Conservation (phyloP, 2,888 invertebrate species). For the Thera obeliscata region DNA sequence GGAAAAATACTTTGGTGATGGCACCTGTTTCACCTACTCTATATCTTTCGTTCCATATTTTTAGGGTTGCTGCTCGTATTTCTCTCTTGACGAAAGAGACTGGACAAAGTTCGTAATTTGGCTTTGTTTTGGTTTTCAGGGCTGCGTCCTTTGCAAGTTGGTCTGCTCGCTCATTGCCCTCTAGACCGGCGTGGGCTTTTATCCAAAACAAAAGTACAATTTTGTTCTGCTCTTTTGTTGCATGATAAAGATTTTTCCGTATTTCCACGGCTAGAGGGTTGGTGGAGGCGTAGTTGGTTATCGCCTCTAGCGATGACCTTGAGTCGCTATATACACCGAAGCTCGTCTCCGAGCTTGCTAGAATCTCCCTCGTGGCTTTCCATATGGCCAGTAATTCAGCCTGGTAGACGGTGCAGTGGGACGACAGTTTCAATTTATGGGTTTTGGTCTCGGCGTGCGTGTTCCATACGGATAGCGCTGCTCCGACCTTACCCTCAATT, state of each 20-base stretch:
- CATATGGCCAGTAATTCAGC: slow-evolving; percentile 13
- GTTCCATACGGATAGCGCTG: too few species aligned
- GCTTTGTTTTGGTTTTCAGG: too few species aligned
- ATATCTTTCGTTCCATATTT: too few species aligned
- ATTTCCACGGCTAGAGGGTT: neutral
- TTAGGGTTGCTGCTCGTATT: too few species aligned
- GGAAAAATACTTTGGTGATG: neutral
- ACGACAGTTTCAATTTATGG: slow-evolving; percentile 11
- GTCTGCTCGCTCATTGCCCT: neutral
- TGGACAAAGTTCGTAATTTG: too few species aligned
- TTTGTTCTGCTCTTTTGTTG: neutral
- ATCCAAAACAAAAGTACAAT: neutral
- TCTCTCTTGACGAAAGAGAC: too few species aligned
- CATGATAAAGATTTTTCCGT: neutral
- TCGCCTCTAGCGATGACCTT: neutral
- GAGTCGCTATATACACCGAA: slow-evolving; percentile 1
- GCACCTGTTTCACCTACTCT: neutral
- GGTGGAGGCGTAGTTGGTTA: neutral
- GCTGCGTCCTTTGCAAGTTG: too few species aligned
- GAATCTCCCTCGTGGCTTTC: neutral
- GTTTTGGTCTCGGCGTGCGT: too few species aligned
- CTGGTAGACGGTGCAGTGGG: slow-evolving; percentile 21
- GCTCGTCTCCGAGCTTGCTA: neutral
- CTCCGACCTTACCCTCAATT: too few species aligned
- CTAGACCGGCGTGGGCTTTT: too few species aligned